Evolutionary conservation across 2,888 invertebrate species (phyloP).

Genomic region (Pseudococcus viburni): DNA sequence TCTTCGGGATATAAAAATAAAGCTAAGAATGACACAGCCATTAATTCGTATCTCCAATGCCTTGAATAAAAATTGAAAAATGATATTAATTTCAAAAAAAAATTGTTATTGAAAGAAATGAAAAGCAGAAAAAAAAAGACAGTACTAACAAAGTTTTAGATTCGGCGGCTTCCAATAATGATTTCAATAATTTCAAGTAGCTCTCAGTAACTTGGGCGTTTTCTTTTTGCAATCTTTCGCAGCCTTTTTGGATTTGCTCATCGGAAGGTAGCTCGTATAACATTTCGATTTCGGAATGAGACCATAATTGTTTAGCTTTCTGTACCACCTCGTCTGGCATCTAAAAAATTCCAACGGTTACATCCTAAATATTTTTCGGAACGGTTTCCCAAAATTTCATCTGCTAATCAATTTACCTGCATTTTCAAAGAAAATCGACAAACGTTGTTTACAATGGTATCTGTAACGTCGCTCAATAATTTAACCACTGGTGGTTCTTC

Average conservation of each 20-base stretch:
- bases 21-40: conserved; percentile 82
- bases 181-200: conserved; percentile 74
- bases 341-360: conserved; percentile 37
- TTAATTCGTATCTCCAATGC: conserved; percentile 86
- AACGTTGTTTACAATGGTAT: conserved; percentile 70
- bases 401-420: conserved; percentile 4
- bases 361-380: too few relatives aligned
- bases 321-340: conserved; percentile 44
- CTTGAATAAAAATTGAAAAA: conserved; percentile 72
- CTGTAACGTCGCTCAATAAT: conserved; percentile 72
- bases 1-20: conserved; percentile 74
- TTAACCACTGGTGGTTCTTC: conserved; percentile 86
- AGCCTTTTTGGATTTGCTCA: conserved; percentile 72
- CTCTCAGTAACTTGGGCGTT: conserved; percentile 73
- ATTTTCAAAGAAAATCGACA: conserved; percentile 54
- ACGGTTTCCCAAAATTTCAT: too few relatives aligned
- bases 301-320: conserved; percentile 73
- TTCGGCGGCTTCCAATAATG: conserved; percentile 70
- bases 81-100: background rate
- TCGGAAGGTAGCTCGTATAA: conserved; percentile 71
- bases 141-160: conserved; percentile 26
- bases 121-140: background rate
- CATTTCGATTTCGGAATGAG: conserved; percentile 71
- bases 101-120: background rate
- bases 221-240: conserved; percentile 70